Evolutionary conservation across 2,113 vertebrate species (phyloP), one percentile per base, ranked within the genome.

Genomic region (Tetrao urogallus): DNA sequence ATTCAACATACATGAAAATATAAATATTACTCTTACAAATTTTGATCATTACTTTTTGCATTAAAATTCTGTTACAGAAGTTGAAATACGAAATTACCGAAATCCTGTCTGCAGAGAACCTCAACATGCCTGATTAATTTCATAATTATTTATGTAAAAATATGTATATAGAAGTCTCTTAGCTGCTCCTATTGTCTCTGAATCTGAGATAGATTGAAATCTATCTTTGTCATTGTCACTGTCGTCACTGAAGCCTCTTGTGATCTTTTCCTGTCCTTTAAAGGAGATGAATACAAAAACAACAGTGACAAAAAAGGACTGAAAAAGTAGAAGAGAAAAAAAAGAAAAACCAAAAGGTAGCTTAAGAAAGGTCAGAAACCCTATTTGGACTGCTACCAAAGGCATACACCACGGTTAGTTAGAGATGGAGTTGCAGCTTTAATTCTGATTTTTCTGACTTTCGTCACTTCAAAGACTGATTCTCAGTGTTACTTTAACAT

Each of bases 401-500:
- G 63, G 72, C 48, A 27, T 11, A 60, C 61, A 47, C 12, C 11
- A 40, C 17, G 63, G 63, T 94, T 95, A 88, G 77, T 82, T 91
- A 88, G 66, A 95, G 86, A 93, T 92, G 82, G 82, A 71, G 69
- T 52, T 40, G 77, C 84, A 84, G 82, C 93, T 94, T 95, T 92
- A 82, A 91, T 94, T 95, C 90, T 96, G 88, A 95, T 94, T 97
- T 97, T 94, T 95, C 95, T 97, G 92, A 89, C 88, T 97, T 97
- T 96, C 97, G 97, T 97, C 94, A 92, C 96, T 97, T 97, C 87
- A 94, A 85, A 86, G 95, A 95, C 86, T 97, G 90, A 90, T 88
- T 93, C 60, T 96, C 61, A 94, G 89, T 95, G 93, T 95, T 93
- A 95, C 91, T 97, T 96, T 96, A 98, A 97, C 97, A 94, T 97